phyloP scores from a whole-genome alignment of 2,888 invertebrate genomes.

The Cantharis lateralis region DNA sequence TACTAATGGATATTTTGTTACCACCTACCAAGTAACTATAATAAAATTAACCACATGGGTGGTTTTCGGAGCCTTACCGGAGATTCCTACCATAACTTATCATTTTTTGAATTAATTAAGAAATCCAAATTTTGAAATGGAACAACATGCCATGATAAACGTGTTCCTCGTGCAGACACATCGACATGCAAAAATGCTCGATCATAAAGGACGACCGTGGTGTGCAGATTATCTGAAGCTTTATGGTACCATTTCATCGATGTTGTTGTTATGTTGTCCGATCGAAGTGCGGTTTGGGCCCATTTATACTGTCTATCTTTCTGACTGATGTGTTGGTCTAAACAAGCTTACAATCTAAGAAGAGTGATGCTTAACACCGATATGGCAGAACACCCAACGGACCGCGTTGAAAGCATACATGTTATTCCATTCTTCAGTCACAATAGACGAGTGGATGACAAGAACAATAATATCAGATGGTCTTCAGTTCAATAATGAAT shows the following conservation, averaged over 20 bases:
- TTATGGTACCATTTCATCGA: constrained; percentile 26
- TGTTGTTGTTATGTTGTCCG: constrained; percentile 24
- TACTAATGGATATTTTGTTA: neutral
- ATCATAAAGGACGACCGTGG: constrained; percentile 12
- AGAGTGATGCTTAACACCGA: constrained; percentile 12
- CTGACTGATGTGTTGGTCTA: constrained; percentile 26
- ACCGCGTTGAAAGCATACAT: constrained; percentile 24
- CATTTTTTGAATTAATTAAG: neutral
- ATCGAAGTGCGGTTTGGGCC: constrained; percentile 26
- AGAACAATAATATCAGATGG: constrained; percentile 22
- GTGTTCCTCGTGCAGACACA: neutral
- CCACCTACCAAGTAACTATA: neutral
- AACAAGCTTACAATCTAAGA: constrained; percentile 21
- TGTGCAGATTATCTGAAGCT: constrained; percentile 15
- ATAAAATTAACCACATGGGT: neutral
- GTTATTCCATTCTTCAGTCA: constrained; percentile 20
- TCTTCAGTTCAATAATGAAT: constrained; percentile 28
- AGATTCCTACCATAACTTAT: neutral
- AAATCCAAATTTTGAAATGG: neutral
- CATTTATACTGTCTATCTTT: constrained; percentile 26
- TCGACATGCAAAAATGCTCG: neutral
- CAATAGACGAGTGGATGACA: constrained; percentile 20
- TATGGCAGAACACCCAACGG: constrained; percentile 12
- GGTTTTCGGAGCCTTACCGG: neutral
- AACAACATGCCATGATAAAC: neutral